Evolutionary conservation across 2,888 invertebrate species (phyloP).

Genomic region (Tenthredo scrophulariae): DNA sequence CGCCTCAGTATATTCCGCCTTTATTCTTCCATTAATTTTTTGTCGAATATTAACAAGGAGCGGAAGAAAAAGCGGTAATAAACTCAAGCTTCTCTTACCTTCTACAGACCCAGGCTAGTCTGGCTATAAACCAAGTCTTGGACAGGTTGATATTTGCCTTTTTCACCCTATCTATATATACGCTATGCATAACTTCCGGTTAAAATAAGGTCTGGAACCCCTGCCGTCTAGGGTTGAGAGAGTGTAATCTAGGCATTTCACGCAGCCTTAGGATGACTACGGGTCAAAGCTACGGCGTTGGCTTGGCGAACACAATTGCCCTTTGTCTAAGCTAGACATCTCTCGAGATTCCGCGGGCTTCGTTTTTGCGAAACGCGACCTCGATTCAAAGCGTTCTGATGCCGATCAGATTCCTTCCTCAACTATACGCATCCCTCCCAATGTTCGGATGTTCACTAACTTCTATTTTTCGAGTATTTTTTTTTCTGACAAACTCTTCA

Average conservation of each 20-base stretch:
- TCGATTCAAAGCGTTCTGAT: not conserved
- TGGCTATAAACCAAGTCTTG: not conserved
- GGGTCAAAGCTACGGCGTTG: constrained; percentile 16
- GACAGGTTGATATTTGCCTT: constrained; percentile 11
- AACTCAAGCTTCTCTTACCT: not conserved
- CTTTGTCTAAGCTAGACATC: constrained; percentile 38
- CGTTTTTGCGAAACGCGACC: constrained; percentile 20
- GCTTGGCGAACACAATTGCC: constrained; percentile 35
- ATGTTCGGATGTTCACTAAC: not conserved
- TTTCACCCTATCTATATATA: not conserved
- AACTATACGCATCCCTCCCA: not conserved
- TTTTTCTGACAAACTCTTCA: too few species aligned
- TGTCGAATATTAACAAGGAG: not conserved
- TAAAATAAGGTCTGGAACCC: not conserved
- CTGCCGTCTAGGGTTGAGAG: not conserved
- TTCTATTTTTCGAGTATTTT: too few species aligned
- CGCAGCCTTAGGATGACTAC: constrained; percentile 20
- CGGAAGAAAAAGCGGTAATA: not conserved
- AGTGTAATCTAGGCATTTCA: constrained; percentile 39
- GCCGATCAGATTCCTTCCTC: not conserved
- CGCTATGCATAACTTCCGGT: not conserved
- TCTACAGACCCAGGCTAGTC: not conserved
- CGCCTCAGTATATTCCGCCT: not conserved
- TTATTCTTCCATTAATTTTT: not conserved
- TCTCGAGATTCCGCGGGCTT: constrained; percentile 1